Conservation (phyloP, 2,797 vertebrate species). For the Platyrinchus mystaceus region DNA sequence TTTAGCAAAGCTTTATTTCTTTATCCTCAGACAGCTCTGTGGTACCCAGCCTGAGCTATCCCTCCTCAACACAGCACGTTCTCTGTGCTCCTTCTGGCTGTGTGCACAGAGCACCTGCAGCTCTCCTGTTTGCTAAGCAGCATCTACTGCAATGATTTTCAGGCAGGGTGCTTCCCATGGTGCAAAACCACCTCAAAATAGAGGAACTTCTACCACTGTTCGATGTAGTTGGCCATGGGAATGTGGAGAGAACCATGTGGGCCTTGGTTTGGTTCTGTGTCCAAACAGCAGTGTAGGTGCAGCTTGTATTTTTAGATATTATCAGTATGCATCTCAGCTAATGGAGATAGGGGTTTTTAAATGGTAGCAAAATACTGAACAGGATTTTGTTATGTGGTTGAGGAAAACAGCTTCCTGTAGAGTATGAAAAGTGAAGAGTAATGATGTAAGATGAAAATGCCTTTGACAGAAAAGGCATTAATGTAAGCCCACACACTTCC, state of each 20-base stretch:
- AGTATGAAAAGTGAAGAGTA: not conserved
- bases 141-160: not conserved
- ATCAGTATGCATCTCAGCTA: not conserved
- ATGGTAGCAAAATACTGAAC: not conserved
- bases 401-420: not conserved
- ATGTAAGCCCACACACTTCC: not conserved
- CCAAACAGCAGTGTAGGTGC: not conserved
- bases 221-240: fast-evolving
- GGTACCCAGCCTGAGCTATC: not conserved
- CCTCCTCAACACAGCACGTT: fast-evolving
- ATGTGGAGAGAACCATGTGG: not conserved
- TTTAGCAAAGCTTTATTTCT: not conserved
- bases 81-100: fast-evolving
- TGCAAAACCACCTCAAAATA: not conserved
- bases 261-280: not conserved
- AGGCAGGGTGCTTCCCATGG: not conserved
- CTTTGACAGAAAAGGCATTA: not conserved
- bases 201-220: not conserved
- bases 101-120: not conserved
- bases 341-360: not conserved
- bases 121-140: not conserved
- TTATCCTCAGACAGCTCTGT: not conserved
- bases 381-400: not conserved
- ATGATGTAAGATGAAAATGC: not conserved
- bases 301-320: not conserved